These are phyloP conservation scores for Neoseiulus cucumeris DNA, from an alignment of 1,140 invertebrate genomes.

Conservation along the genomic window DNA sequence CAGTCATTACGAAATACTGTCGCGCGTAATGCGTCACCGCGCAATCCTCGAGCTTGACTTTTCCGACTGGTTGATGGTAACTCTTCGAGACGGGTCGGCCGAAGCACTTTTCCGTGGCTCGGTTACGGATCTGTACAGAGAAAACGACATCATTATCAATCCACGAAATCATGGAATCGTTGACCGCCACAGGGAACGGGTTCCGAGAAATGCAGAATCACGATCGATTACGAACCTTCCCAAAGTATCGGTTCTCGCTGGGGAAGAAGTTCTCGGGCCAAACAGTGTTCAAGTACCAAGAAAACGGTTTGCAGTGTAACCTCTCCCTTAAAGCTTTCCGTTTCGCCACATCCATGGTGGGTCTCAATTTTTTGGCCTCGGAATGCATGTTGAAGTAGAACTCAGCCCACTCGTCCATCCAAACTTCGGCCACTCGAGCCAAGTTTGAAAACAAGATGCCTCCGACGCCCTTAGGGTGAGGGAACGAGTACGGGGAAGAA, in stretches of 20 bases:
- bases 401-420: conserved; percentile 84
- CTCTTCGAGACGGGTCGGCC: not conserved
- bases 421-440: conserved; percentile 63
- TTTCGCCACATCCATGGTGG: conserved; percentile 45
- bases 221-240: conserved; percentile 35
- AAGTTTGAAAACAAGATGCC: conserved; percentile 72
- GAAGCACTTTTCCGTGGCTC: not conserved
- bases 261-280: conserved; percentile 57
- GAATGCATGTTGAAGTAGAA: conserved; percentile 65
- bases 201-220: too few relatives aligned
- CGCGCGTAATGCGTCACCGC: conserved; percentile 30
- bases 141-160: too few relatives aligned
- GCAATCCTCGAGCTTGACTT: conserved; percentile 35
- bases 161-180: too few relatives aligned
- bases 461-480: conserved; percentile 44
- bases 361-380: conserved; percentile 38
- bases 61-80: conserved; percentile 37
- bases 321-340: conserved; percentile 49
- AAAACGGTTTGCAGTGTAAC: conserved; percentile 66
- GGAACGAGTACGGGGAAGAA: conserved; percentile 72
- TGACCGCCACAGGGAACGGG: too few relatives aligned
- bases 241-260: conserved; percentile 54
- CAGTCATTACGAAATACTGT: conserved; percentile 51
- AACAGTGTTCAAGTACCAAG: conserved; percentile 87
- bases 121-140: not conserved